Evolutionary conservation across 53 echinoderm and acorn worm genomes (phyloP).

Genomic region (Holothuria leucospilota): DNA sequence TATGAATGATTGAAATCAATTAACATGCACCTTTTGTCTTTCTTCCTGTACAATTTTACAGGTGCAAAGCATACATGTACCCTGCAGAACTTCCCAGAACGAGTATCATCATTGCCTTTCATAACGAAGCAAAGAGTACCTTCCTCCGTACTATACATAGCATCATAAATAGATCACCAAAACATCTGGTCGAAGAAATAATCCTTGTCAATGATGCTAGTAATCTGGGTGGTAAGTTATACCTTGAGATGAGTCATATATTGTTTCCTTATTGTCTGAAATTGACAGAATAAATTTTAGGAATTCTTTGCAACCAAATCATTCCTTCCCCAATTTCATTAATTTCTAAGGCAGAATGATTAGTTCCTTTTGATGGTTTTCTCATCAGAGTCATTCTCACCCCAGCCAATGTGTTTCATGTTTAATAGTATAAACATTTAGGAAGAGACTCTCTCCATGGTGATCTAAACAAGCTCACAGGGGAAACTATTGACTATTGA

Average conservation of each 20-base stretch:
- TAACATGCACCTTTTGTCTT: too few species aligned
- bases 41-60: slow-evolving; percentile 1
- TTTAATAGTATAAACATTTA: too few species aligned
- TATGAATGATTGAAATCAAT: too few species aligned
- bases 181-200: slow-evolving; percentile 74
- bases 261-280: too few species aligned
- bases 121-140: slow-evolving; percentile 88
- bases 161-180: slow-evolving; percentile 78
- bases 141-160: slow-evolving; percentile 79
- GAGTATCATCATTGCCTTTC: slow-evolving; percentile 90
- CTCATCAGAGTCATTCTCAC: not conserved
- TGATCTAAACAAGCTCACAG: too few species aligned
- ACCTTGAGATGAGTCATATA: not conserved
- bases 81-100: slow-evolving; percentile 63
- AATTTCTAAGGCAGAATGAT: too few species aligned
- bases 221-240: slow-evolving; percentile 56
- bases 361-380: not conserved
- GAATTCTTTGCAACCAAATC: not conserved
- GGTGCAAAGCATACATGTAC: slow-evolving; percentile 73
- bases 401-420: too few species aligned
- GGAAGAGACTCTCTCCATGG: too few species aligned
- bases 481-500: too few species aligned
- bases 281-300: not conserved
- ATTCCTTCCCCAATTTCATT: not conserved
- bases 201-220: slow-evolving; percentile 87